Percentiles rank a stretch among this genome's conserved stretches.
Conservation (phyloP, 2,797 vertebrate species). For the Allobates femoralis region DNA sequence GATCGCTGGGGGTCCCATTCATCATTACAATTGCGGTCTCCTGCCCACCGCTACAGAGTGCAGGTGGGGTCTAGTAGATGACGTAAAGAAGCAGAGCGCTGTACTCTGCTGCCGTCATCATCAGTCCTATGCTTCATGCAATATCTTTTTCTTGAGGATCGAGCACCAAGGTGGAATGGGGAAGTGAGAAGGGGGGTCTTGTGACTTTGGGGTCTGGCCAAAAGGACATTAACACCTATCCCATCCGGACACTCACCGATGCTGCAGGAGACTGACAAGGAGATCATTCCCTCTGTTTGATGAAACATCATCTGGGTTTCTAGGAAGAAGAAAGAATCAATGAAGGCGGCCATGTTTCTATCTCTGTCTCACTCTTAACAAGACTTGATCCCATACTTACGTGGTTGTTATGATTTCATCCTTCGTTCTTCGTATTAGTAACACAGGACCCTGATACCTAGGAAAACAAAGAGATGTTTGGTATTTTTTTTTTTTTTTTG, state of each 20-base stretch:
- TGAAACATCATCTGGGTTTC: constrained; percentile 87
- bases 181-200: too few species aligned
- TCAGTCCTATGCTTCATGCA: too few species aligned
- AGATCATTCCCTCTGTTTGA: constrained; percentile 92
- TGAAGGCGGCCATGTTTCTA: neutral
- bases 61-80: too few species aligned
- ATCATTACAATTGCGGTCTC: too few species aligned
- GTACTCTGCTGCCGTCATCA: too few species aligned
- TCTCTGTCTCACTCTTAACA: accelerated
- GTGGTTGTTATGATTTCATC: constrained; percentile 94
- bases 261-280: constrained; percentile 85
- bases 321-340: constrained; percentile 62
- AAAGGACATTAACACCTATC: too few species aligned
- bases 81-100: too few species aligned
- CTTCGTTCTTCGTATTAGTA: constrained; percentile 89
- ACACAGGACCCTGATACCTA: constrained; percentile 90
- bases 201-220: too few species aligned
- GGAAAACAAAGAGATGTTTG: neutral
- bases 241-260: constrained; percentile 76
- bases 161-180: too few species aligned
- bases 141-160: too few species aligned
- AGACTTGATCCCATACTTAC: constrained; percentile 71
- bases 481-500: neutral
- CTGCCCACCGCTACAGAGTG: too few species aligned
- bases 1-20: too few species aligned